These are phyloP conservation scores for Rotaria magnacalcarata DNA, from an alignment of 2,888 invertebrate species.

Conservation along the genomic window DNA sequence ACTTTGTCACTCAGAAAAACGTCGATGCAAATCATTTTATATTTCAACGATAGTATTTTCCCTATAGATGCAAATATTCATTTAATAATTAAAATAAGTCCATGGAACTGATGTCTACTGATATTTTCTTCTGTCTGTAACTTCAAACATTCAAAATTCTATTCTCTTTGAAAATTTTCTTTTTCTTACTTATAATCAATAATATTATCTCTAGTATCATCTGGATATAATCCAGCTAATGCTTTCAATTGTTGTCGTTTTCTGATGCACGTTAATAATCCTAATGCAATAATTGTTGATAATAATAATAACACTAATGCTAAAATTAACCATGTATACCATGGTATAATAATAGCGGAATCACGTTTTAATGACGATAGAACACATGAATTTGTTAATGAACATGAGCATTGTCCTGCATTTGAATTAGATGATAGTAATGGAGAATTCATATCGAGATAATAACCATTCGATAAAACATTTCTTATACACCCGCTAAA, in stretches of 20 bases:
- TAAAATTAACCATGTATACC: conserved; percentile 35
- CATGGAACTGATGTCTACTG: too few relatives aligned
- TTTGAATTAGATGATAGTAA: conserved; percentile 15
- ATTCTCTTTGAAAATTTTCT: neutral
- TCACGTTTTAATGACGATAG: neutral
- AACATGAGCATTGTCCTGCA: conserved; percentile 11
- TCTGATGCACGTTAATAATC: conserved; percentile 23
- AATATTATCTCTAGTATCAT: conserved; percentile 35
- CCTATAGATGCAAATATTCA: too few relatives aligned
- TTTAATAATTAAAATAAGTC: too few relatives aligned
- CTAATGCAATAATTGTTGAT: conserved; percentile 18
- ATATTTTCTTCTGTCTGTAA: too few relatives aligned
- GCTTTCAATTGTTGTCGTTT: neutral
- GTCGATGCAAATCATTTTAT: too few relatives aligned
- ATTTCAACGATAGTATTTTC: too few relatives aligned
- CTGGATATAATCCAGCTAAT: conserved; percentile 13
- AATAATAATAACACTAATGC: conserved; percentile 34
- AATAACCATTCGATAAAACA: conserved; percentile 20
- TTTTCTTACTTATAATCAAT: conserved; percentile 29
- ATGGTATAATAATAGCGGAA: neutral
- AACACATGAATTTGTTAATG: conserved; percentile 23
- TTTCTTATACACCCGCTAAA: conserved; percentile 31
- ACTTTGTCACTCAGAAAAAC: too few relatives aligned
- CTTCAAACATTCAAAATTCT: too few relatives aligned
- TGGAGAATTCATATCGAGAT: conserved; percentile 26